A percentile compares a stretch with the other conserved stretches of the same genome.
Conservation (phyloP, 2,888 invertebrate species). For the Amiota mariae region DNA sequence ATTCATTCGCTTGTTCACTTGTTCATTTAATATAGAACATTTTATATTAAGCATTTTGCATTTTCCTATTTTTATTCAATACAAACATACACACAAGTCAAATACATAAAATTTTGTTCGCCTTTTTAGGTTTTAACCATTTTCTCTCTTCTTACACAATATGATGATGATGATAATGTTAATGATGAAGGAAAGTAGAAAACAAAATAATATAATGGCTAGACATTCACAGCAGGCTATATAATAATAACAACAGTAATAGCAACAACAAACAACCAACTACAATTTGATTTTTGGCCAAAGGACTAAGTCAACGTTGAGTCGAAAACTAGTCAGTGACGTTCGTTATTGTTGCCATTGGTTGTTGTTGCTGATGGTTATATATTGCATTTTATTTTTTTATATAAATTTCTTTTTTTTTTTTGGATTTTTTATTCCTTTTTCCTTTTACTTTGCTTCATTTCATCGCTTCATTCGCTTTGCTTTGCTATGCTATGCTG, state of each 20-base stretch:
- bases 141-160: neutral
- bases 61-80: conserved; percentile 25
- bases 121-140: too few relatives aligned
- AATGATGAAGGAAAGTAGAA: neutral
- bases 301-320: conserved; percentile 20
- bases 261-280: conserved; percentile 4
- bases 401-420: neutral
- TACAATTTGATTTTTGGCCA: conserved; percentile 17
- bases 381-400: conserved; percentile 20
- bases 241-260: conserved; percentile 25
- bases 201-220: conserved; percentile 40
- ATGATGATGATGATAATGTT: too few relatives aligned
- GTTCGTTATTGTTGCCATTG: neutral
- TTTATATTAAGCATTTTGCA: conserved; percentile 18
- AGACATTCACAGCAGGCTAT: conserved; percentile 35
- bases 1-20: neutral
- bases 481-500: neutral
- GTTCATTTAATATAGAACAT: conserved; percentile 6
- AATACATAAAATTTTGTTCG: too few relatives aligned
- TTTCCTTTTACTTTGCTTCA: neutral
- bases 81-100: neutral
- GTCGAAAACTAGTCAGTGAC: neutral
- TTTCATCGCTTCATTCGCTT: neutral
- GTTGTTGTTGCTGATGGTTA: conserved; percentile 4
- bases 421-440: neutral